These are phyloP conservation scores for Drosophila tristis DNA, from an alignment of 1,140 invertebrate species.

Conservation along the genomic window DNA sequence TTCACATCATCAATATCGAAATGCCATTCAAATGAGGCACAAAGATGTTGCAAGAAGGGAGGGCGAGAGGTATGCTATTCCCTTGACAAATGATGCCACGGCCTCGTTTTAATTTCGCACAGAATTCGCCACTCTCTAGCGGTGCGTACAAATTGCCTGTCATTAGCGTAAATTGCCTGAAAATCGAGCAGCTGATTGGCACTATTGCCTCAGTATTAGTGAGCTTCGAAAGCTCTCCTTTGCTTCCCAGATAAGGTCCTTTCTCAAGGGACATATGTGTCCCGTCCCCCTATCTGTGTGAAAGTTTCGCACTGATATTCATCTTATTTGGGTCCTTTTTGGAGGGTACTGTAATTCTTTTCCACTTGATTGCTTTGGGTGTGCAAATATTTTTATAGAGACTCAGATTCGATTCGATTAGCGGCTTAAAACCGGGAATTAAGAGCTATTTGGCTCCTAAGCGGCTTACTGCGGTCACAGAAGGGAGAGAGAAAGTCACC, in stretches of 20 bases:
- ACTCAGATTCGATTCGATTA: conserved; percentile 33
- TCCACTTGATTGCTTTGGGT: conserved; percentile 48
- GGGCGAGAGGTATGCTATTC: conserved; percentile 30
- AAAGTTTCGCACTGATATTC: neutral
- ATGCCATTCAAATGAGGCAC: conserved; percentile 54
- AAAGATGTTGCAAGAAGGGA: neutral
- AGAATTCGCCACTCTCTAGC: conserved; percentile 38
- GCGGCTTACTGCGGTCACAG: conserved; percentile 43
- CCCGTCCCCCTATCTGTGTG: neutral
- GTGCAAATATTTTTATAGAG: conserved; percentile 32
- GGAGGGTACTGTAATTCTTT: conserved; percentile 5
- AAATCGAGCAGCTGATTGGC: conserved; percentile 7
- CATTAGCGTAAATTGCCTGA: conserved; percentile 59
- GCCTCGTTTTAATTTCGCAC: conserved; percentile 59
- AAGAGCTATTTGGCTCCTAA: conserved; percentile 23
- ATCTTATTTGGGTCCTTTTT: neutral
- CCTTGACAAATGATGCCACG: conserved; percentile 66
- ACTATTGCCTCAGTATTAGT: conserved; percentile 2
- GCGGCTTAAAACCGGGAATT: conserved; percentile 34
- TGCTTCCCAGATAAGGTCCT: neutral
- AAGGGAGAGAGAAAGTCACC: conserved; percentile 28
- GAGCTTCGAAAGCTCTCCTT: conserved; percentile 4
- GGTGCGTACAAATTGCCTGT: conserved; percentile 57
- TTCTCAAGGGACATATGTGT: neutral
- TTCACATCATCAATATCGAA: conserved; percentile 47